A percentile compares a stretch with the other conserved stretches of the same genome.
phyloP scores from a whole-genome alignment of 2,113 vertebrate genomes.

The Puntigrus tetrazona region DNA sequence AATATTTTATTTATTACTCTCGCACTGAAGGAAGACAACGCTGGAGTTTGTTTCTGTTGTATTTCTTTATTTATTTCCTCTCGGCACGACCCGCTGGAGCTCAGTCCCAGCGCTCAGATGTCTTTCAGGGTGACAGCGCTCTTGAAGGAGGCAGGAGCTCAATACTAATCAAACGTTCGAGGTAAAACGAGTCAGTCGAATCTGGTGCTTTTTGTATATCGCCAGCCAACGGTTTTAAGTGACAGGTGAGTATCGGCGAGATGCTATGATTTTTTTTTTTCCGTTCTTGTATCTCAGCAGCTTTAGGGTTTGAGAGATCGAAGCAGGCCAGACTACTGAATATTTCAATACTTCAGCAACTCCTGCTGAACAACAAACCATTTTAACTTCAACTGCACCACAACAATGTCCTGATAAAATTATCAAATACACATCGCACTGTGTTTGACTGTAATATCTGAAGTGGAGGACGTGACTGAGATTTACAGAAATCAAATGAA shows the following conservation, averaged over 20 bases:
- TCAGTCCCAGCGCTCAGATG: not conserved
- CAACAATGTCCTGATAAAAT: not conserved
- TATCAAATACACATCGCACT: not conserved
- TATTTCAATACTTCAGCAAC: not conserved
- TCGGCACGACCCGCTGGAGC: not conserved
- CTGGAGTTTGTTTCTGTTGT: not conserved
- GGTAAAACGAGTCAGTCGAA: not conserved
- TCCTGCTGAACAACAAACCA: not conserved
- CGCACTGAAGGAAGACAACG: not conserved
- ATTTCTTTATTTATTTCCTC: not conserved
- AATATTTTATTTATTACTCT: not conserved
- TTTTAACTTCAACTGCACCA: not conserved
- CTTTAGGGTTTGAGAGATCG: not conserved
- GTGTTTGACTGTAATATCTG: not conserved
- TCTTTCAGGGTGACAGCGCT: not conserved
- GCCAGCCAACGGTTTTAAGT: not conserved
- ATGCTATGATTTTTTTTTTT: not conserved
- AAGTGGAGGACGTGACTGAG: not conserved
- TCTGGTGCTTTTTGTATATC: not conserved
- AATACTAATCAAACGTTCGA: not conserved
- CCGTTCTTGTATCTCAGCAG: not conserved
- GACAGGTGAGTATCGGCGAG: not conserved
- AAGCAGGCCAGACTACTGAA: constrained; percentile 5
- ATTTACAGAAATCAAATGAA: not conserved
- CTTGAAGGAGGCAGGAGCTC: not conserved